These are phyloP conservation scores for Seriola aureovittata DNA, from an alignment of 2,113 vertebrate species.

Conservation along the genomic window DNA sequence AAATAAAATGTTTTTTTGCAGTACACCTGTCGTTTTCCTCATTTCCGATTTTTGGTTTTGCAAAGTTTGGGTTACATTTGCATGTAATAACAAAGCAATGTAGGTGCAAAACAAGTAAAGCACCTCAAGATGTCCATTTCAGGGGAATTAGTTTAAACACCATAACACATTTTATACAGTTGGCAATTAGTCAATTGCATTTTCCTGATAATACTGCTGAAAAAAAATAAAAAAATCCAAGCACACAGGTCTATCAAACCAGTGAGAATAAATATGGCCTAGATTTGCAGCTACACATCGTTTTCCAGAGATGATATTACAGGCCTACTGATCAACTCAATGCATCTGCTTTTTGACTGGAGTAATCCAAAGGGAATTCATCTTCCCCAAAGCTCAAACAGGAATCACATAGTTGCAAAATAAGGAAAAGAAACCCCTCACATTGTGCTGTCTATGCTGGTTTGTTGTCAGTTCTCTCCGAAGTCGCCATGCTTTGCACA, in stretches of 20 bases:
- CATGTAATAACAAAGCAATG: no score
- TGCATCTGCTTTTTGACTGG: not conserved
- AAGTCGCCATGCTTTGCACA: not conserved
- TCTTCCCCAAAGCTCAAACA: no score
- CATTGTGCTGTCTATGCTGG: not conserved
- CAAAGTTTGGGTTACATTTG: not conserved
- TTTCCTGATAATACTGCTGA: not conserved
- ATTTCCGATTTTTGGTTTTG: not conserved
- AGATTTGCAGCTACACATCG: not conserved
- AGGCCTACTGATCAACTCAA: no score
- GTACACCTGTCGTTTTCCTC: constrained; percentile 40
- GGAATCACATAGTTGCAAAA: not conserved
- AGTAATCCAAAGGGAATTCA: not conserved
- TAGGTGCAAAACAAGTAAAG: no score
- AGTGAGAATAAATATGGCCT: not conserved
- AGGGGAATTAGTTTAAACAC: not conserved
- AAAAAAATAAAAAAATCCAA: not conserved
- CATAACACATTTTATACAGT: not conserved
- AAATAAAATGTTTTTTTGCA: constrained; percentile 85
- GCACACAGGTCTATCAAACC: not conserved
- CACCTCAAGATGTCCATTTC: not conserved
- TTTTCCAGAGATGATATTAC: no score
- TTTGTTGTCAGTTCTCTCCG: not conserved
- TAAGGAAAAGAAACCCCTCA: not conserved
- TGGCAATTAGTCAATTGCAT: not conserved